phyloP scores from a whole-genome alignment of 2,888 invertebrate species.

The Heteromyza rotundicornis region DNA sequence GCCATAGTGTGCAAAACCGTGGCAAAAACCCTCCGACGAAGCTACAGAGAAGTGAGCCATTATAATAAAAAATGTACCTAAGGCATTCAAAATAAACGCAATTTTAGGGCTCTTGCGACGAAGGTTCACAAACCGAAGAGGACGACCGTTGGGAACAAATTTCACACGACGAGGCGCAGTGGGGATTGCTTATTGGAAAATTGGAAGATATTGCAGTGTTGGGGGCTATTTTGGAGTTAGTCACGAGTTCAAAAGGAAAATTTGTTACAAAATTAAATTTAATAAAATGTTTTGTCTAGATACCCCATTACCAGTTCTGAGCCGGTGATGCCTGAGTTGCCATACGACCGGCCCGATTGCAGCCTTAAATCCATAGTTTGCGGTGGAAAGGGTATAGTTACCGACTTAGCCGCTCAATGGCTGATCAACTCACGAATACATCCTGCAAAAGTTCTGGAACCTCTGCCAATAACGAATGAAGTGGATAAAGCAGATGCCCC shows the following conservation, averaged over 20 bases:
- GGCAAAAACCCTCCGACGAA: constrained; percentile 60
- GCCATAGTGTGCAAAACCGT: constrained; percentile 84
- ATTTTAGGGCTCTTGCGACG: constrained; percentile 56
- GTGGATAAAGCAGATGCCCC: constrained; percentile 41
- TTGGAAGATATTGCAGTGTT: constrained; percentile 86
- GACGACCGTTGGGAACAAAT: constrained; percentile 80
- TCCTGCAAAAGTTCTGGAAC: constrained; percentile 68
- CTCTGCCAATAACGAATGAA: constrained; percentile 60
- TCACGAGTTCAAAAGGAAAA: constrained; percentile 38
- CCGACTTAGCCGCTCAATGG: constrained; percentile 89
- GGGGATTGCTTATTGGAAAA: constrained; percentile 86
- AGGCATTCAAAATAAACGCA: too few species aligned
- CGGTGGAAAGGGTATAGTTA: constrained; percentile 80
- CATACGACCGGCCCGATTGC: constrained; percentile 67
- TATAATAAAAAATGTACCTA: background rate
- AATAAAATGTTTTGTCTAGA: constrained; percentile 33
- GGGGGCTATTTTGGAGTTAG: constrained; percentile 69
- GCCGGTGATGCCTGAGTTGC: constrained; percentile 65
- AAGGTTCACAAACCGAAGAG: constrained; percentile 61
- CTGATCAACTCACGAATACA: constrained; percentile 75
- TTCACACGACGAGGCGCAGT: constrained; percentile 84
- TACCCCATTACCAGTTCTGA: constrained; percentile 44
- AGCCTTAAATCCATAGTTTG: constrained; percentile 72
- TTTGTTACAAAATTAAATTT: constrained; percentile 37
- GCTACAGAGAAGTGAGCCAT: constrained; percentile 43